Evolutionary conservation across 2,797 vertebrate species (phyloP).

Genomic region (Catamblyrhynchus diadema): DNA sequence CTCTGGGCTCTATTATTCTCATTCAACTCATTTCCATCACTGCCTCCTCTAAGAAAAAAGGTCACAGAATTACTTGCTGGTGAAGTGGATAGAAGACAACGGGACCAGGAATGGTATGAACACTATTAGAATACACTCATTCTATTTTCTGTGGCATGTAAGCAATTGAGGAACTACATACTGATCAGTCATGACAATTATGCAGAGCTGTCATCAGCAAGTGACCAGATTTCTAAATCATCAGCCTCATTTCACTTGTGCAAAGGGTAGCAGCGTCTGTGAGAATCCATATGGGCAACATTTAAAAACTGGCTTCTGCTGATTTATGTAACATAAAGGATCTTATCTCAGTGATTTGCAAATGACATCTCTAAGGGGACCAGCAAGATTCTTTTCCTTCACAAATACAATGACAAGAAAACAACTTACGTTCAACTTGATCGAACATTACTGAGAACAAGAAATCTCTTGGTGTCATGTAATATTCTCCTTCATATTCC

Average conservation of each 20-base stretch:
- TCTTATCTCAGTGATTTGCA: neutral
- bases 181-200: neutral
- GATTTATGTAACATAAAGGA: neutral
- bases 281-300: neutral
- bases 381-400: neutral
- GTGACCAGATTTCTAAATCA: neutral
- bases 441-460: conserved; percentile 93
- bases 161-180: neutral
- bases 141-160: neutral
- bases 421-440: conserved; percentile 85
- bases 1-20: neutral
- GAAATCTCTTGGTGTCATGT: conserved; percentile 97
- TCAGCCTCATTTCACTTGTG: neutral
- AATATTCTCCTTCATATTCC: conserved; percentile 85
- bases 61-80: neutral
- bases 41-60: neutral
- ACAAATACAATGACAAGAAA: neutral
- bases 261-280: neutral
- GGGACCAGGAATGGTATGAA: neutral
- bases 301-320: neutral
- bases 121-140: neutral
- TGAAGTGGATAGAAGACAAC: neutral
- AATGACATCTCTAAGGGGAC: neutral
- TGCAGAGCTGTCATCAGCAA: neutral
- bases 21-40: neutral